Evolutionary conservation across 2,113 vertebrate species (phyloP).

Genomic region (Amphiprion ocellaris): DNA sequence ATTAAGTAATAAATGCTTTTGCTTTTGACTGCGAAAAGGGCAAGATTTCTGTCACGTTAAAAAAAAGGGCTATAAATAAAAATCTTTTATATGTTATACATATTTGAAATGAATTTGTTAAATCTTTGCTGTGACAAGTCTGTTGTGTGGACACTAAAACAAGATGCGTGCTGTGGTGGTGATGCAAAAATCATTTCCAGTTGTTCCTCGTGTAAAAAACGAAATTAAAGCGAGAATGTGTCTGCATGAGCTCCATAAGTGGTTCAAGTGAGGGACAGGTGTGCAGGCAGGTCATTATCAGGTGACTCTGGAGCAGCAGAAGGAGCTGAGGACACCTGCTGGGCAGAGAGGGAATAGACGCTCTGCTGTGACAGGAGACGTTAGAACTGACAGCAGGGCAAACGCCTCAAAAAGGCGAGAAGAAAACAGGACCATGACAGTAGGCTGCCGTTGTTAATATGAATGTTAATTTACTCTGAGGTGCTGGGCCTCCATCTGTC

Average conservation of each 20-base stretch:
- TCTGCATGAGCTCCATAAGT: neutral
- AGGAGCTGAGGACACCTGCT: conserved; percentile 25
- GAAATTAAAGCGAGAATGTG: too few species aligned
- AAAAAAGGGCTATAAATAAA: too few species aligned
- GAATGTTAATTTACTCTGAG: neutral
- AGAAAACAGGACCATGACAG: neutral
- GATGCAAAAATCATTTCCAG: too few species aligned
- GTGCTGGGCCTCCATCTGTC: neutral
- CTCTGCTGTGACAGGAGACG: neutral
- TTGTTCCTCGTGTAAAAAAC: too few species aligned
- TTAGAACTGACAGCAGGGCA: neutral
- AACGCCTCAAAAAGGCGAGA: neutral
- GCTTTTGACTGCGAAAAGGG: too few species aligned
- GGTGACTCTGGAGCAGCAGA: neutral
- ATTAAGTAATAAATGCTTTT: neutral
- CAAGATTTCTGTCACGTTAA: too few species aligned
- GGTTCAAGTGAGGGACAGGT: conserved; percentile 6
- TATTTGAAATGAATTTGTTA: too few species aligned
- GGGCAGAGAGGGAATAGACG: neutral
- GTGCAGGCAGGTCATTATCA: conserved; percentile 2
- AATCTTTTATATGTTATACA: too few species aligned
- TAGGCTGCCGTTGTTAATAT: neutral
- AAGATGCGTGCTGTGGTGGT: too few species aligned
- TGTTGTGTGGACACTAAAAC: too few species aligned
- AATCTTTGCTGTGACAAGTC: too few species aligned